Evolutionary conservation across 2,113 vertebrate genomes (phyloP).

Genomic region (Petromus typicus): DNA sequence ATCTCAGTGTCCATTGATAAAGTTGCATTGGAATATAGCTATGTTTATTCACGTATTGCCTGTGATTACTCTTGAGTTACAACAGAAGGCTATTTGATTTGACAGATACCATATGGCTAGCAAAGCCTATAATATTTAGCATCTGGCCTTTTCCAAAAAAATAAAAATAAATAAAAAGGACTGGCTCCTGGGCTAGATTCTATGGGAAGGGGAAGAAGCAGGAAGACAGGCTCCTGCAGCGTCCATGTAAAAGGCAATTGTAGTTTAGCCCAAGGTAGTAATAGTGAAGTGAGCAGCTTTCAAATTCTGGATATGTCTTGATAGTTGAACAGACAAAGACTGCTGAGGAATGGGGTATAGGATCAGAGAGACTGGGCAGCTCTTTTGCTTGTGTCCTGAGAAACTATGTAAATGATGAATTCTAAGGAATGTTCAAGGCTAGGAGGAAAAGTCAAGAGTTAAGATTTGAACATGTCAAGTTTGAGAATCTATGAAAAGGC

Average conservation of each 20-base stretch:
- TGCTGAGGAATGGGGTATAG: neutral
- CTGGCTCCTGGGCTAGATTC: neutral
- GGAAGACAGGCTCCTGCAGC: neutral
- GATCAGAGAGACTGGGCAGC: neutral
- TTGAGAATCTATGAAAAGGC: slow-evolving; percentile 10
- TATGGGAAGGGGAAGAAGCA: neutral
- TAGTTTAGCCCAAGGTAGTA: neutral
- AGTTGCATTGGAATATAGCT: neutral
- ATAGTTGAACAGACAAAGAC: slow-evolving; percentile 3
- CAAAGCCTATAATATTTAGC: slow-evolving; percentile 51
- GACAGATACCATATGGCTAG: slow-evolving; percentile 36
- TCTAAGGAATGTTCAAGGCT: neutral
- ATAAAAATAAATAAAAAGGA: neutral
- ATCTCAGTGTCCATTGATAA: neutral
- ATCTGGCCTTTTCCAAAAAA: neutral
- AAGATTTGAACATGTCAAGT: neutral
- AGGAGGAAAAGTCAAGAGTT: neutral
- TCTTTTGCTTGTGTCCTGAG: neutral
- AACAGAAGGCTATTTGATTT: neutral
- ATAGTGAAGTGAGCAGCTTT: neutral
- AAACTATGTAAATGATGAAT: slow-evolving; percentile 8
- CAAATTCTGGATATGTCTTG: neutral
- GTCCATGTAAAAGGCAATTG: neutral
- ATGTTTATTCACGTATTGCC: neutral
- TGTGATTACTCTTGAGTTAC: neutral